Conservation (phyloP, 35 echinoderm and acorn worm species). For the Hemicentrotus pulcherrimus region DNA sequence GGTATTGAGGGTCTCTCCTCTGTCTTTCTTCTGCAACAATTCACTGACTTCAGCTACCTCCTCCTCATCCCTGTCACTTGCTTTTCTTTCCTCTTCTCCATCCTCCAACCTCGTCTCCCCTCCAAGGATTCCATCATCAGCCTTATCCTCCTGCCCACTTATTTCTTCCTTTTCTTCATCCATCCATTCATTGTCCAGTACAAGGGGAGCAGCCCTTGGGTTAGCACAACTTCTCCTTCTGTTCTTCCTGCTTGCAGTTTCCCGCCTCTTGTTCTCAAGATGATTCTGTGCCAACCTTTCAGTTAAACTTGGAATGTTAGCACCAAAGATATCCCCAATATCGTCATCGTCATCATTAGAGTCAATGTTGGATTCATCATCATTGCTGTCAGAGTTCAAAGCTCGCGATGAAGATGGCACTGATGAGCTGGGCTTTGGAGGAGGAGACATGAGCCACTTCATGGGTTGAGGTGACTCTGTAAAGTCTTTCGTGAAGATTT, state of each 20-base stretch:
- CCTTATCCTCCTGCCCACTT: not conserved
- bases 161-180: not conserved
- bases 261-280: not conserved
- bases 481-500: not conserved
- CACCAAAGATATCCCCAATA: not conserved
- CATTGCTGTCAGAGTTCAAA: not conserved
- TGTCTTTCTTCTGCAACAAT: not conserved
- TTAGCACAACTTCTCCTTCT: constrained; percentile 39
- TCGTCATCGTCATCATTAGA: not conserved
- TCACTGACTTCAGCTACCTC: not conserved
- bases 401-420: not conserved
- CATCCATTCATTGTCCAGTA: not conserved
- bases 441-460: not conserved
- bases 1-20: not conserved
- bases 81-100: not conserved
- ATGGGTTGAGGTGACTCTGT: constrained; percentile 43
- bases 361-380: not conserved
- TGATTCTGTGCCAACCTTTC: constrained; percentile 49
- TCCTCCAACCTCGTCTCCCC: not conserved
- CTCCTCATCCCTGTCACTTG: not conserved
- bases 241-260: not conserved
- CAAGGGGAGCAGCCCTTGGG: not conserved
- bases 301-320: constrained; percentile 41
- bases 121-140: not conserved
- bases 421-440: not conserved